Percentiles rank a stretch among this genome's conserved stretches.
Conservation (phyloP, 2,797 vertebrate species). For the Pipistrellus nathusii region DNA sequence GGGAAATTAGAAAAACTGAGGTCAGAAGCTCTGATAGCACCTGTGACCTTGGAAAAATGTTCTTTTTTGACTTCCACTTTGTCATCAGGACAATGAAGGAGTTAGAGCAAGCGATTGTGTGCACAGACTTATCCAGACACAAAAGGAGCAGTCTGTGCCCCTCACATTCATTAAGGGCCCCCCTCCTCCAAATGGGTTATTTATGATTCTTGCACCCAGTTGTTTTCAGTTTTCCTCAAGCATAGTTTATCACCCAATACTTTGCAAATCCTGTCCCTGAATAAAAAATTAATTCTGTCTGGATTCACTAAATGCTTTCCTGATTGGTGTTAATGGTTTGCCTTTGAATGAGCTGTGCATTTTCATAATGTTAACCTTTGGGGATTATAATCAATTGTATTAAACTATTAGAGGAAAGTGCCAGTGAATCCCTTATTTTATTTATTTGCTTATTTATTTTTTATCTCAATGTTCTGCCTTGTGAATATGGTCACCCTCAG, state of each 20-base stretch:
- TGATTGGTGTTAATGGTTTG: conserved; percentile 8
- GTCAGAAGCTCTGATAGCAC: not conserved
- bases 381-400: not conserved
- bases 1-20: not conserved
- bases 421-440: not conserved
- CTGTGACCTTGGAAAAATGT: not conserved
- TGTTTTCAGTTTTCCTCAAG: not conserved
- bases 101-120: not conserved
- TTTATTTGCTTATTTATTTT: not conserved
- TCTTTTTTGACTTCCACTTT: conserved; percentile 46
- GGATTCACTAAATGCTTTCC: not conserved
- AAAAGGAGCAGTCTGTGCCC: not conserved
- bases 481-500: not conserved
- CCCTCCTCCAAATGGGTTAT: not conserved
- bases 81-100: not conserved
- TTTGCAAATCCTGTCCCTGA: not conserved
- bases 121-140: not conserved
- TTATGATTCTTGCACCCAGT: not conserved
- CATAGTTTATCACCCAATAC: not conserved
- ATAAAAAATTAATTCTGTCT: not conserved
- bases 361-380: not conserved
- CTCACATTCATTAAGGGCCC: not conserved
- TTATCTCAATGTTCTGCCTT: not conserved
- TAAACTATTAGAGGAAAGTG: not conserved
- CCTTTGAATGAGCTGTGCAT: not conserved